phyloP scores from a whole-genome alignment of 2,888 invertebrate genomes.

The Microctonus brassicae region DNA sequence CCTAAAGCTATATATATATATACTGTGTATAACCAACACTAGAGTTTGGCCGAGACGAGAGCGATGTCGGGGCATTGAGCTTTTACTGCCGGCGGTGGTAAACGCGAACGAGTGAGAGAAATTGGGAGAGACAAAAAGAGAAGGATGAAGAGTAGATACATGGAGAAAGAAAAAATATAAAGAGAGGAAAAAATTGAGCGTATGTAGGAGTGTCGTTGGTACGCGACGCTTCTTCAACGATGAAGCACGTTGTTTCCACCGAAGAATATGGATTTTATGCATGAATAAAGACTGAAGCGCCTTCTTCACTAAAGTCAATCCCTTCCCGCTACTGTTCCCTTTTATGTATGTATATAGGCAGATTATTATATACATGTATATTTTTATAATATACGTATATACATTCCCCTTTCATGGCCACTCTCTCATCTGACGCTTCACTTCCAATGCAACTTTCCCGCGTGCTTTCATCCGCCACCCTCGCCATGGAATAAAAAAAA shows the following conservation, averaged over 20 bases:
- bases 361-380: conserved; percentile 7
- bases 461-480: neutral
- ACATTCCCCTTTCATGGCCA: conserved; percentile 34
- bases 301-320: conserved; percentile 37
- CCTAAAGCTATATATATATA: conserved; percentile 27
- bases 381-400: neutral
- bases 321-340: conserved; percentile 6
- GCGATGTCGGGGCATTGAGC: conserved; percentile 27
- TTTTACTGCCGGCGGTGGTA: conserved; percentile 36
- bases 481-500: no score
- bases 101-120: conserved; percentile 36
- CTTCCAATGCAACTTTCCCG: conserved; percentile 1
- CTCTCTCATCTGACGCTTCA: conserved; percentile 21
- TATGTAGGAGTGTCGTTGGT: conserved; percentile 29
- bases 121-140: conserved; percentile 17
- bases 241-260: conserved; percentile 58
- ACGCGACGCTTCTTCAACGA: conserved; percentile 54
- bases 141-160: neutral
- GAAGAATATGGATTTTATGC: conserved; percentile 66
- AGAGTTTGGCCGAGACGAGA: conserved; percentile 17
- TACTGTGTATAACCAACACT: conserved; percentile 8
- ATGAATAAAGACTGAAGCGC: conserved; percentile 49
- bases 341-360: no score
- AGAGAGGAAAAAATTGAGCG: neutral
- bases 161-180: neutral